Evolutionary conservation across 2,797 vertebrate genomes (phyloP), one percentile per base, ranked within the genome.

Genomic region (Sebastes paucispinis): DNA sequence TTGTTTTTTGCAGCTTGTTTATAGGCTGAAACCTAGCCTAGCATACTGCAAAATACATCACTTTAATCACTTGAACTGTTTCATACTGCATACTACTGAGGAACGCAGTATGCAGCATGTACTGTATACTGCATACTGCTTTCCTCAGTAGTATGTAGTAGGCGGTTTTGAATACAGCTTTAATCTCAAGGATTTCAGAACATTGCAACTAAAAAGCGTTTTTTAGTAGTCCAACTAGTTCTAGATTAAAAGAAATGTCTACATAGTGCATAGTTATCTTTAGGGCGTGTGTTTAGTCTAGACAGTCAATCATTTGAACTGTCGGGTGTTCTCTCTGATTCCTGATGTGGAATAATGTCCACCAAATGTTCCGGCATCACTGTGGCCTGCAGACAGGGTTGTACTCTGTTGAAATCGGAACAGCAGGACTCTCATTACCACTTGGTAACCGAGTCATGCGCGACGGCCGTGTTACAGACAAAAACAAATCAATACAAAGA

Each of bases 371-470:
- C 29, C 58, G 14, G 32, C 54, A 6, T 62, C 18, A 0, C 22
- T 29, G 36, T 66, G 3, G 72, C 82, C 78, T 60, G 58, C 58
- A 77, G 79, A 63, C 68, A 69, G 22, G 0, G 1, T 10, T 52
- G 68, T 76, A 6, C 76, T 83, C 4, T 20, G 57, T 50, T 39
- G 8, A 69, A 69, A 76, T 80, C 3, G 62, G 71, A 43, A 69
- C 12, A 66, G 25, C 20, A 3, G n/a, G 12, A 32, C 58, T 36
- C 14, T 2, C 20, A 22, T 29, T 73, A 18, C 52, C 13, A 2
- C 16, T 55, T 22, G 10, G n/a, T 12, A 39, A 39, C 39, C 4
- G 1, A 80, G 34, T 62, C 69, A 52, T n/a, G 32, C 59, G 1
- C 57, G 66, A 18, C 10, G 2, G 50, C 57, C 11, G 2, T 8